Evolutionary conservation across 1,140 invertebrate species (phyloP).

Genomic region (Limonius californicus): DNA sequence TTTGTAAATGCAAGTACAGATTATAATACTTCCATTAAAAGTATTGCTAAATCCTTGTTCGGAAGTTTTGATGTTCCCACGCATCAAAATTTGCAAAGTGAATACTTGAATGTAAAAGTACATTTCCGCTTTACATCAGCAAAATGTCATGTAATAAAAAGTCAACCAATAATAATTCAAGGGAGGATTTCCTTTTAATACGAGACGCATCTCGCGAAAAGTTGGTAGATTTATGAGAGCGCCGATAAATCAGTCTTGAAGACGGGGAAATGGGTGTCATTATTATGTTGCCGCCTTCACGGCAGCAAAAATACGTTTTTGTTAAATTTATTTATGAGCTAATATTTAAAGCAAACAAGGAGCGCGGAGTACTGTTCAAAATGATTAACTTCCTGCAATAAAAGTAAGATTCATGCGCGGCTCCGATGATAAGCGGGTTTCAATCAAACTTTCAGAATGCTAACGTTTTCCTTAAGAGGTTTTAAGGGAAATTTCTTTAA

Average conservation of each 20-base stretch:
- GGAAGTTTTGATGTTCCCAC: too few species aligned
- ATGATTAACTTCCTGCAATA: slow-evolving; percentile 30
- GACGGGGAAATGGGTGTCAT: slow-evolving; percentile 33
- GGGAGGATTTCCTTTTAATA: background rate
- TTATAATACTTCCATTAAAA: too few species aligned
- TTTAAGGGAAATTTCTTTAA: too few species aligned
- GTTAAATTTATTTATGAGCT: slow-evolving; percentile 37
- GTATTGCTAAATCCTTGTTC: too few species aligned
- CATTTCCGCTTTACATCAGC: too few species aligned
- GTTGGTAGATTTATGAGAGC: slow-evolving; percentile 30
- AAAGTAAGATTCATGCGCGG: slow-evolving; percentile 26
- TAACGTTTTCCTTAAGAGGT: too few species aligned
- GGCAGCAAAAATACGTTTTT: slow-evolving; percentile 33
- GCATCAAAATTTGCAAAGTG: too few species aligned
- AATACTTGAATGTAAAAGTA: too few species aligned
- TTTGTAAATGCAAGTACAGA: too few species aligned
- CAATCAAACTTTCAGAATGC: too few species aligned
- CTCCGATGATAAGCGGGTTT: too few species aligned
- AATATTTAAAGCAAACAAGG: slow-evolving; percentile 35
- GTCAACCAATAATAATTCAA: background rate
- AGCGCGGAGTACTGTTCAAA: slow-evolving; percentile 7
- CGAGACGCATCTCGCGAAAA: slow-evolving; percentile 11
- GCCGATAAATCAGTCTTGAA: slow-evolving; percentile 29
- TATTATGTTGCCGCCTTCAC: slow-evolving; percentile 32
- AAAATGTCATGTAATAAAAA: too few species aligned